These are phyloP conservation scores for Antechinus flavipes DNA, from an alignment of 2,113 vertebrate species.

Conservation along the genomic window DNA sequence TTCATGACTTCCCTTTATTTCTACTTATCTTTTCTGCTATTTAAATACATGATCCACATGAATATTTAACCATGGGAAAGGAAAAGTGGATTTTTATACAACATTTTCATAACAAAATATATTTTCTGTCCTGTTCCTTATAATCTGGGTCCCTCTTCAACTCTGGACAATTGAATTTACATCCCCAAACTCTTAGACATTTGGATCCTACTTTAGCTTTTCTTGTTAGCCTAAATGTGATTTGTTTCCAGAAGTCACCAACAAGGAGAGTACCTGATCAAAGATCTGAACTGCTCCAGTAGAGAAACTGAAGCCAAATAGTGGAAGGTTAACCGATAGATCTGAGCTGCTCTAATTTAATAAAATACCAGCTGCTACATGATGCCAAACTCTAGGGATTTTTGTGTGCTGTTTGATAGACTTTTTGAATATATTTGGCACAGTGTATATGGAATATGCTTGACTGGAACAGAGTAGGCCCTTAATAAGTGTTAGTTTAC, in stretches of 20 bases:
- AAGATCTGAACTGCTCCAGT: not conserved
- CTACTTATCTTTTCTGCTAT: not conserved
- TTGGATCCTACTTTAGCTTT: not conserved
- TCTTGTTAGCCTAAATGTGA: not conserved
- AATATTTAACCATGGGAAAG: not conserved
- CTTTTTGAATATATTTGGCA: not conserved
- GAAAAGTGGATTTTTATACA: not conserved
- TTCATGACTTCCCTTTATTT: not conserved
- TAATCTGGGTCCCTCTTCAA: not conserved
- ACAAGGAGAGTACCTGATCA: not conserved
- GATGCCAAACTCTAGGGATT: not conserved
- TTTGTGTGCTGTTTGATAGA: not conserved
- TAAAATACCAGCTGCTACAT: not conserved
- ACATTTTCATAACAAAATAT: not conserved
- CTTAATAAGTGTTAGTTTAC: not conserved
- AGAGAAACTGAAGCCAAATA: not conserved
- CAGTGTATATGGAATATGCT: too few relatives aligned
- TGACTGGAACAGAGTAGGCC: not conserved
- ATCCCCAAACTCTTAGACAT: not conserved
- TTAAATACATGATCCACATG: not conserved
- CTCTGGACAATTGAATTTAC: not conserved
- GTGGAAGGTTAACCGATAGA: not conserved
- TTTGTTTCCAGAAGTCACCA: not conserved
- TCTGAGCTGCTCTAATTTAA: not conserved
- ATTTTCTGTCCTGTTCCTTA: not conserved